A percentile compares a stretch with the other conserved stretches of the same genome.
Conservation (phyloP, 2,888 invertebrate genomes). For the Charanyca ferruginea region DNA sequence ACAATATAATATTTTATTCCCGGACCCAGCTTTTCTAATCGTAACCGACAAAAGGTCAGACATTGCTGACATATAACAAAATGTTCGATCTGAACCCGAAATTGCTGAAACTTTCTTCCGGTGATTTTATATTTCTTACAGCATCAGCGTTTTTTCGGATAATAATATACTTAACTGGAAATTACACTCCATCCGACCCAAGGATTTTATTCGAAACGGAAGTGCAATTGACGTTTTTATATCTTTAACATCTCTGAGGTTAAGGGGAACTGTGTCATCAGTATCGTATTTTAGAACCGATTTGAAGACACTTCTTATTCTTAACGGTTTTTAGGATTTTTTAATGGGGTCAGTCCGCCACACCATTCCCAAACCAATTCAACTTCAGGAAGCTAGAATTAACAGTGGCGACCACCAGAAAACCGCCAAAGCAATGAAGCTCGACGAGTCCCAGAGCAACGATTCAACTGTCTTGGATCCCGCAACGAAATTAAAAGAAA, state of each 20-base stretch:
- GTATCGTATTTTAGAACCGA: too few species aligned
- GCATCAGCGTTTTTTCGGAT: background rate
- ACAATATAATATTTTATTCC: background rate
- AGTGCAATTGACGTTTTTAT: background rate
- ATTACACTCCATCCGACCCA: background rate
- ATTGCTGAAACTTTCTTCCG: background rate
- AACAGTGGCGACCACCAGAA: too few species aligned
- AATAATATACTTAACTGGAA: background rate
- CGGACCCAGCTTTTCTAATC: background rate
- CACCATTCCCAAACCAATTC: too few species aligned
- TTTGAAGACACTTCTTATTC: too few species aligned
- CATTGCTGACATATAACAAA: background rate
- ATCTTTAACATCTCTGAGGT: background rate
- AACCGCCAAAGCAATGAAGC: too few species aligned
- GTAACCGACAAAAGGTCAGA: too few species aligned
- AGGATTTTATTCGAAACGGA: background rate
- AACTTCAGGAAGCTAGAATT: too few species aligned
- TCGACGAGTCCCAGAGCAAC: too few species aligned
- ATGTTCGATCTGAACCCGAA: background rate
- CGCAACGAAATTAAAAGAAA: too few species aligned
- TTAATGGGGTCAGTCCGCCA: too few species aligned
- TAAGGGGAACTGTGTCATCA: background rate
- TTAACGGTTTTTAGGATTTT: too few species aligned
- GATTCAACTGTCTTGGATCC: too few species aligned
- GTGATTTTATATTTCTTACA: slow-evolving; percentile 1